Conservation (phyloP, 2,888 invertebrate species). For the Meteorus colon region DNA sequence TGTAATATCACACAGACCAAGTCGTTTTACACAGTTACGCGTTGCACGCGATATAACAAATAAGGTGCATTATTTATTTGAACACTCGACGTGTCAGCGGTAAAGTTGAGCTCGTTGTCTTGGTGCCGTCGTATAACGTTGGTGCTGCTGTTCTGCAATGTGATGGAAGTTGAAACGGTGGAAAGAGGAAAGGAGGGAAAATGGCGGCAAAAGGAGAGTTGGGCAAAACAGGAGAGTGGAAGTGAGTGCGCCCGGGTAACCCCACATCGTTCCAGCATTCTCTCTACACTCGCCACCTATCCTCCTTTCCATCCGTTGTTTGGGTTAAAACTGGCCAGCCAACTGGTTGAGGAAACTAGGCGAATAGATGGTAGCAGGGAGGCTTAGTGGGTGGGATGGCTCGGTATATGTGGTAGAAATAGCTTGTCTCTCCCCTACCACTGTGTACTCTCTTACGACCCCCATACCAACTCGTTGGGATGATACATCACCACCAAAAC, state of each 20-base stretch:
- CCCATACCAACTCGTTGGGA: slow-evolving; percentile 7
- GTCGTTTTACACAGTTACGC: slow-evolving; percentile 36
- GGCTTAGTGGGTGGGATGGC: not conserved
- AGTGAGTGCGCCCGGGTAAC: slow-evolving; percentile 46
- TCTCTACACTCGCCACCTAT: not conserved
- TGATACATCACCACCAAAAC: slow-evolving; percentile 25
- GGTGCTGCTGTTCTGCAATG: slow-evolving; percentile 43
- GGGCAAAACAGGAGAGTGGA: slow-evolving; percentile 47
- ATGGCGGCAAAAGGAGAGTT: slow-evolving; percentile 31
- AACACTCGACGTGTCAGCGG: slow-evolving; percentile 64
- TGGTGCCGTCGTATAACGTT: slow-evolving; percentile 45
- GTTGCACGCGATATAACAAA: slow-evolving; percentile 61
- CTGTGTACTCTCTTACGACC: not conserved
- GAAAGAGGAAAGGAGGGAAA: slow-evolving; percentile 32
- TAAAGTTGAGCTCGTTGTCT: slow-evolving; percentile 58
- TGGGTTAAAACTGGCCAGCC: slow-evolving; percentile 33
- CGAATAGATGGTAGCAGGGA: slow-evolving; percentile 17
- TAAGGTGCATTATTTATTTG: slow-evolving; percentile 66
- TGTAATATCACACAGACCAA: slow-evolving; percentile 24
- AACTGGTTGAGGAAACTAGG: slow-evolving; percentile 24
- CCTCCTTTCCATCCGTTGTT: slow-evolving; percentile 12
- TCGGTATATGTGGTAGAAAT: not conserved
- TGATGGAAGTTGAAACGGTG: slow-evolving; percentile 42
- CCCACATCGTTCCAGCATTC: slow-evolving; percentile 40
- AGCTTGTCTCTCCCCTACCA: slow-evolving; percentile 21